phyloP scores from a whole-genome alignment of 1,140 invertebrate species.

The Bursaphelenchus mucronatus region DNA sequence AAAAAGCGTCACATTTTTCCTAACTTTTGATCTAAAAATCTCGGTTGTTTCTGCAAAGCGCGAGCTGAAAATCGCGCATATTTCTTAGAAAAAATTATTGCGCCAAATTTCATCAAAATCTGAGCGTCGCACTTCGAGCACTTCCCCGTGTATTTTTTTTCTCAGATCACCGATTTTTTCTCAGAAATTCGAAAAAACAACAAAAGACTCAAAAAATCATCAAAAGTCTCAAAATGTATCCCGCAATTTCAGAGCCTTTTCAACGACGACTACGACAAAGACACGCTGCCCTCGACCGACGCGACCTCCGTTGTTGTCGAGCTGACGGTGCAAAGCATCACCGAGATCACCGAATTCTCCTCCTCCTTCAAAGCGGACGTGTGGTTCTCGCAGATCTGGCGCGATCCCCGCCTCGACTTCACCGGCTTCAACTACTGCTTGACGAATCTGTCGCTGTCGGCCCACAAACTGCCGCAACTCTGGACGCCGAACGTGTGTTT shows the following conservation, averaged over 20 bases:
- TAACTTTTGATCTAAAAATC: no score
- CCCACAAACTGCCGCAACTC: slow-evolving; percentile 49
- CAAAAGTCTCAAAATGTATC: no score
- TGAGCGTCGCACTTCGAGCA: no score
- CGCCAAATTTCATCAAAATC: no score
- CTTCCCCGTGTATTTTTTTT: no score
- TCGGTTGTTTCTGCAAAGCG: no score
- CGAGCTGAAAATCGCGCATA: no score
- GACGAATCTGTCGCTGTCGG: slow-evolving; percentile 52
- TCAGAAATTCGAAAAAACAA: no score
- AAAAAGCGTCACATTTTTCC: no score
- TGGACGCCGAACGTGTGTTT: slow-evolving; percentile 60
- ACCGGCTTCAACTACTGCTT: slow-evolving; percentile 52
- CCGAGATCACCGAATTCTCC: slow-evolving; percentile 58
- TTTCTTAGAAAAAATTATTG: no score
- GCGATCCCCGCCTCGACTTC: slow-evolving; percentile 55
- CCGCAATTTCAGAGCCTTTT: slow-evolving; percentile 53
- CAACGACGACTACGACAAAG: slow-evolving; percentile 57
- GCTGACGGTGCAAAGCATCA: slow-evolving; percentile 58
- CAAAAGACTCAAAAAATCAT: no score
- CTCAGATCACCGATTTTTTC: no score
- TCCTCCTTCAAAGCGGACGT: slow-evolving; percentile 57
- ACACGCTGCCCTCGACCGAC: slow-evolving; percentile 55
- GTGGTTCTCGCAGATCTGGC: slow-evolving; percentile 56
- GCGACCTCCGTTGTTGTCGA: slow-evolving; percentile 55